These are phyloP conservation scores for Spodoptera picta DNA, from an alignment of 2,888 invertebrate species.

Conservation along the genomic window DNA sequence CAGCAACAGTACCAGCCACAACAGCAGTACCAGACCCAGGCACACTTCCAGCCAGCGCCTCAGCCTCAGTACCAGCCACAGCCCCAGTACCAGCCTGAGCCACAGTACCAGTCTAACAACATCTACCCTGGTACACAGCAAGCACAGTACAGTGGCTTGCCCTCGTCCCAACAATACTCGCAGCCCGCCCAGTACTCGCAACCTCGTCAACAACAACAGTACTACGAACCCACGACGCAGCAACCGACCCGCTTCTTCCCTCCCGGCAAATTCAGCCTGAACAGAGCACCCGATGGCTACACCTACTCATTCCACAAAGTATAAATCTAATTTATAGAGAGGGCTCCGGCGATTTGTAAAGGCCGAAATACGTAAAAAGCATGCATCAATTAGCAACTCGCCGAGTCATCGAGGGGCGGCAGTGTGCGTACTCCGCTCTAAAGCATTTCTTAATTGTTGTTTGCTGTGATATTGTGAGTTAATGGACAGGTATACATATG, in stretches of 20 bases:
- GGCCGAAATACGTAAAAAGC: conserved; percentile 77
- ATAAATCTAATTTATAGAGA: conserved; percentile 77
- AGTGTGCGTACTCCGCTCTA: conserved; percentile 71
- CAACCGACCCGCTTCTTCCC: conserved; percentile 93
- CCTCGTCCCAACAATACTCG: conserved; percentile 75
- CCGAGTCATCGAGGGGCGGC: conserved; percentile 80
- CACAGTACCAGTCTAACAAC: conserved; percentile 79
- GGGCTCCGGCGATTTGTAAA: conserved; percentile 78
- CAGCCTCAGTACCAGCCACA: conserved; percentile 76
- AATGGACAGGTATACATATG: conserved; percentile 81
- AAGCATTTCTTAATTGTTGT: conserved; percentile 87
- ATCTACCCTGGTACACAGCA: conserved; percentile 85
- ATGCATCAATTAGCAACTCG: conserved; percentile 82
- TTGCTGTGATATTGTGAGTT: conserved; percentile 88
- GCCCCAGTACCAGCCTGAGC: conserved; percentile 71
- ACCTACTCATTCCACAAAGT: conserved; percentile 94
- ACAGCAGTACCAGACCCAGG: conserved; percentile 74
- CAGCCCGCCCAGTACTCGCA: conserved; percentile 71
- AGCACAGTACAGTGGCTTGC: conserved; percentile 84
- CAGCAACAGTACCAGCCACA: conserved; percentile 78
- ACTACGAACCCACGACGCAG: conserved; percentile 90
- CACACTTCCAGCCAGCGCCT: conserved; percentile 68
- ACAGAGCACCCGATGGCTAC: conserved; percentile 96
- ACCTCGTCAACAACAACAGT: conserved; percentile 74
- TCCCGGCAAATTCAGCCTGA: conserved; percentile 95